Base-by-base conservation (phyloP, 2,888 invertebrate species). In the Halictus ligatus region DNA sequence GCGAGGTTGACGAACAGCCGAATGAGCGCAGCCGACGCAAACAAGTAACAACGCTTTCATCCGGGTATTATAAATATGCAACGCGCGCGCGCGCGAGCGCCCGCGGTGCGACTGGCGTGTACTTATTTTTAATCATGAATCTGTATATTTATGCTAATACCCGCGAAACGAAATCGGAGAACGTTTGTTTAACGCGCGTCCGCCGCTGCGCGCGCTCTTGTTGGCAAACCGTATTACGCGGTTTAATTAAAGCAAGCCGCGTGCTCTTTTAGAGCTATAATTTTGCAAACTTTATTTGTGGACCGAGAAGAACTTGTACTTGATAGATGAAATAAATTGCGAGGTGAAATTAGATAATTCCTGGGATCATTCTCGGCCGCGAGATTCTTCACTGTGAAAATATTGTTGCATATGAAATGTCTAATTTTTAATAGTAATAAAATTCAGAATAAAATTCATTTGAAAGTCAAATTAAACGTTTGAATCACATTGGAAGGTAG, bases 1-100 rank as follows among this genome's bases (percentile, higher is more conserved):
- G 5, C 78, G 40, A 81, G 60, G 64, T 60, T 58, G 48, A n/a
- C n/a, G n/a, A 29, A 64, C 54, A 74, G 25, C 8, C 29, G 50
- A 10, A 50, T 72, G 50, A 25, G 73, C 12, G 2, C n/a, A 15
- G 3, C 8, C 46, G 74, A 29, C 40, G 48, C 69, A 77, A 84
- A 54, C 76, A 40, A 54, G n/a, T 18, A 58, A 64, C 54, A 77
- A 58, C 60, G 71, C 60, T 50, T 83, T 54, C 58, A 67, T 29
- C n/a, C 60, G 25, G n/a, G 21, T n/a, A 8, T n/a, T n/a, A 46
- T 48, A 74, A 81, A 60, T 69, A 43, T 29, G 10, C 50, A 54
- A n/a, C n/a, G n/a, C n/a, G n/a, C n/a, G n/a, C n/a, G 50, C 29
- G 0, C 35, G 35, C 35, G 35, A 35, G 35, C 35, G 35, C 5